Evolutionary conservation across 2,888 invertebrate species (phyloP).

Genomic region (Podabrus alpinus): DNA sequence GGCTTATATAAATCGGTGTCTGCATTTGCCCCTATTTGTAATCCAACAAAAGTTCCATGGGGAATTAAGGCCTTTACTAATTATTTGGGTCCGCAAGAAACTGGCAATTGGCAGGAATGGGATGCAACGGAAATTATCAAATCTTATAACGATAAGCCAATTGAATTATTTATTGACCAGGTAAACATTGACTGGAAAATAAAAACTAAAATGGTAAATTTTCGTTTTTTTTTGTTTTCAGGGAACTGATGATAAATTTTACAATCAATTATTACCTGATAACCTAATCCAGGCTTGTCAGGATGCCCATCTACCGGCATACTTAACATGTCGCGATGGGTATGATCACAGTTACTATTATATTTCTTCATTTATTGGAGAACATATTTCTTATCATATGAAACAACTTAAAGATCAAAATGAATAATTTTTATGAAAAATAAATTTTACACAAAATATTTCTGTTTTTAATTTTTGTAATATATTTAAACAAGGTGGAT

Average conservation of each 20-base stretch:
- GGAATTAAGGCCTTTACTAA: constrained; percentile 84
- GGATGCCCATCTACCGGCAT: constrained; percentile 69
- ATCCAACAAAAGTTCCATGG: constrained; percentile 85
- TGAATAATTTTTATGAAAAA: constrained; percentile 31
- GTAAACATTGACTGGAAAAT: constrained; percentile 57
- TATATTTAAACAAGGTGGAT: no score
- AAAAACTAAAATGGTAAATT: background rate
- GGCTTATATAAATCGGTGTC: constrained; percentile 86
- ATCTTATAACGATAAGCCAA: constrained; percentile 79
- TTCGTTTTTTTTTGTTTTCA: constrained; percentile 57
- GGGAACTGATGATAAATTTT: constrained; percentile 84
- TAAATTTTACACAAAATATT: background rate
- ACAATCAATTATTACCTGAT: constrained; percentile 81
- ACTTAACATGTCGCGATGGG: constrained; percentile 75
- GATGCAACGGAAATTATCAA: constrained; percentile 86
- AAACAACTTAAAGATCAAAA: constrained; percentile 66
- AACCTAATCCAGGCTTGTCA: constrained; percentile 77
- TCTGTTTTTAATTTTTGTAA: constrained; percentile 9
- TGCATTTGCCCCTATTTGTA: constrained; percentile 93
- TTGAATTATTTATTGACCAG: constrained; percentile 89
- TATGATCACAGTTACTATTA: constrained; percentile 97
- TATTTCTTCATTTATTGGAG: constrained; percentile 87
- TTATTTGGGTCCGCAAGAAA: constrained; percentile 73
- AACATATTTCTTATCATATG: constrained; percentile 90
- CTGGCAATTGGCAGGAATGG: constrained; percentile 76